Evolutionary conservation across 1,140 invertebrate species (phyloP), one percentile per base, ranked within the genome.

Genomic region (Triops longicaudatus): DNA sequence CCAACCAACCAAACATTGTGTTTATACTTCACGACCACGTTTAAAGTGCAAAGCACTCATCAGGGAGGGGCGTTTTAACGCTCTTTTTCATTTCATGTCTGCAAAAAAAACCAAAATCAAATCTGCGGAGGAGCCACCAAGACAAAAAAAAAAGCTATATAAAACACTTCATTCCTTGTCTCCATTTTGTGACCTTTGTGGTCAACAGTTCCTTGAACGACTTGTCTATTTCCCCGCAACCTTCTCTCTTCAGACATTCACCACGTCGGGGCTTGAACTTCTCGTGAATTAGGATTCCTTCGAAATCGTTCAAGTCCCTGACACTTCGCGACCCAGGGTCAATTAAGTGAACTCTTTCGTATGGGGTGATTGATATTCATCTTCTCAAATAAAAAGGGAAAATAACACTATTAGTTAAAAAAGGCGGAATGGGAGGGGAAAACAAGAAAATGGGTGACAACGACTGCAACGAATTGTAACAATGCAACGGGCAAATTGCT

Each of bases 41-140:
- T 63, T 63, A 63, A 63, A 63, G 50, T 63, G 50, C 50, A 63
- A 14, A 63, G 50, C 50, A 63, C 50, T 63, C 50, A 63, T 63
- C 50, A 63, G 50, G 50, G 31, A 7, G 31, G 31, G 50, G 50
- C 50, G 50, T 63, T 63, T 63, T 63, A 63, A 63, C 50, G 50
- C 50, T 63, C 50, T 63, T 22, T 63, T 63, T 63, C 22, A 22
- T 9, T 63, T 63, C 50, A 17, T 63, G 14, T 63, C 17, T 22
- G 31, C 31, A 37, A 37, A 37, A 7, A 7, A 37, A 63, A 63
- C 14, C n/a, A n/a, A n/a, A 63, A 14, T 22, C 50, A 63, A 63
- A 37, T 37, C 31, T 37, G 31, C 31, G 31, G 14, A 22, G 50
- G 50, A 63, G 50, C 50, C 50, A 63, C 14, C 50, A 63, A 22